Conservation (phyloP, 2,797 vertebrate genomes). For the Sebastes kiyomatsui region DNA sequence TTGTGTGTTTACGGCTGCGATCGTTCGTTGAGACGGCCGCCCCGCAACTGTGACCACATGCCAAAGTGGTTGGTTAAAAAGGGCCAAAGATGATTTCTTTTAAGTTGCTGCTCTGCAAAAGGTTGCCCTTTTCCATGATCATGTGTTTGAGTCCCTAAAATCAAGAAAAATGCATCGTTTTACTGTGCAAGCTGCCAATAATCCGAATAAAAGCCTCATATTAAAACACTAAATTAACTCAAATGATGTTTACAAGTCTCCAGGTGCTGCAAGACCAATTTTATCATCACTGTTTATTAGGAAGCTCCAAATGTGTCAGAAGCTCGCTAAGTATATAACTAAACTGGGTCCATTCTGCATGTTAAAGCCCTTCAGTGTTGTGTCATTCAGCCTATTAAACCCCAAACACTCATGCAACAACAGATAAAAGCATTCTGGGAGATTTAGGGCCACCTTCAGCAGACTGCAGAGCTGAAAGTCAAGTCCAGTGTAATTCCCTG, state of each 20-base stretch:
- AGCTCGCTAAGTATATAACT: background rate
- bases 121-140: background rate
- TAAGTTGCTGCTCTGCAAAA: conserved; percentile 35
- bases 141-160: background rate
- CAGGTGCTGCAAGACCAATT: background rate
- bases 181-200: background rate
- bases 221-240: background rate
- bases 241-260: background rate
- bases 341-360: background rate
- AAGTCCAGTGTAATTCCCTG: conserved; percentile 10
- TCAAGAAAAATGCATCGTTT: background rate
- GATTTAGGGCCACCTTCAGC: conserved; percentile 2
- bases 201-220: background rate
- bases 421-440: background rate
- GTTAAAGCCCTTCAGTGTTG: background rate
- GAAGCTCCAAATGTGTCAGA: conserved; percentile 6
- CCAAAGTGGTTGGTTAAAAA: background rate
- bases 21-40: conserved; percentile 18
- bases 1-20: conserved; percentile 21
- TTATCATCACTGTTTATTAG: background rate
- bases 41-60: conserved; percentile 25
- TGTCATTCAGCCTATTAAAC: background rate
- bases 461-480: conserved; percentile 18
- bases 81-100: conserved; percentile 10
- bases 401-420: background rate